Percentiles rank a stretch among this genome's conserved stretches.
Conservation (phyloP, 2,113 vertebrate species). For the Rallus limicola region DNA sequence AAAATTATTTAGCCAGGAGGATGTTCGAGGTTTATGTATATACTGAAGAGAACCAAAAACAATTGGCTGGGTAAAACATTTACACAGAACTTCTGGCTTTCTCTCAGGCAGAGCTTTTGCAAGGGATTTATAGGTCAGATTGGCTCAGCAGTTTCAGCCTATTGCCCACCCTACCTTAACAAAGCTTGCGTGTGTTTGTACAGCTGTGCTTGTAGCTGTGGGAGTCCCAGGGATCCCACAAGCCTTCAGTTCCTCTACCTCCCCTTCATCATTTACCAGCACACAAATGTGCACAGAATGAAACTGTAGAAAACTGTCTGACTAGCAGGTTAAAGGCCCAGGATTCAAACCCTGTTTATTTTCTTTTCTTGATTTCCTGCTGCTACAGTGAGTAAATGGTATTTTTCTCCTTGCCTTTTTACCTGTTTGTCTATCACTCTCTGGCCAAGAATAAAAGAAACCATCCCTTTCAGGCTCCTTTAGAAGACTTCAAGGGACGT, state of each 20-base stretch:
- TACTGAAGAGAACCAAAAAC: conserved; percentile 23
- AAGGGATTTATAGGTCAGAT: conserved; percentile 86
- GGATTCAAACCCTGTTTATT: conserved; percentile 83
- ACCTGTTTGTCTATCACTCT: conserved; percentile 78
- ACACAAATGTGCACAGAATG: conserved; percentile 79
- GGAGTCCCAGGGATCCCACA: conserved; percentile 84
- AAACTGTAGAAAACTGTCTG: conserved; percentile 79
- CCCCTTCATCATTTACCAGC: conserved; percentile 80
- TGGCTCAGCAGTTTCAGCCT: conserved; percentile 86
- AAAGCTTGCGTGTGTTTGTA: conserved; percentile 92
- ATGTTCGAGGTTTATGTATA: conserved; percentile 3
- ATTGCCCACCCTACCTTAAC: conserved; percentile 89
- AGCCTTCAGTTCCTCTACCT: conserved; percentile 79
- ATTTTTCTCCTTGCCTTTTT: conserved; percentile 71
- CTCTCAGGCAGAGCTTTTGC: conserved; percentile 79
- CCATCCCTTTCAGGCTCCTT: conserved; percentile 37
- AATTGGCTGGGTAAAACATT: conserved; percentile 75
- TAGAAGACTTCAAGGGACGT: conserved; percentile 45
- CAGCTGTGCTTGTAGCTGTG: conserved; percentile 90
- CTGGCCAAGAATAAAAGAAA: conserved; percentile 70
- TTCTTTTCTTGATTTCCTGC: conserved; percentile 84
- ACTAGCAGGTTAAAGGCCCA: conserved; percentile 80
- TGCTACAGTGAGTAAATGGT: conserved; percentile 85
- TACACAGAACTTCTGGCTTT: conserved; percentile 77
- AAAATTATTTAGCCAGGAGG: conserved; percentile 47